phyloP scores from a whole-genome alignment of 2,888 invertebrate species.

The Parnassius smintheus region DNA sequence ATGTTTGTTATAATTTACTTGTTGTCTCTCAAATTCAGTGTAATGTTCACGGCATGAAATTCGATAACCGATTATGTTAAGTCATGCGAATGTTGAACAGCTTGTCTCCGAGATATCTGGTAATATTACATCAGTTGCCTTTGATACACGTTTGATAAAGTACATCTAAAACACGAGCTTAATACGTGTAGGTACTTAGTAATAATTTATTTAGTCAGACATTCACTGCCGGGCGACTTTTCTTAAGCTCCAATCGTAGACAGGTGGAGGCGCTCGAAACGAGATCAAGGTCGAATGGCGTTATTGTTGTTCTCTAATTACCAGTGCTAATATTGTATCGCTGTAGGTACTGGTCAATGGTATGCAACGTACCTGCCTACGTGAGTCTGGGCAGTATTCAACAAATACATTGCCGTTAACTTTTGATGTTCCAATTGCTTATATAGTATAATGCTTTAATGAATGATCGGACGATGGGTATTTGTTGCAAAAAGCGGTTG shows the following conservation, averaged over 20 bases:
- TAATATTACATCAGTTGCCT: constrained; percentile 20
- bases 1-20: constrained; percentile 2
- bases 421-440: background rate
- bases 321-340: constrained; percentile 42
- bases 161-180: constrained; percentile 2
- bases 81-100: constrained; percentile 5
- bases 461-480: constrained; percentile 14
- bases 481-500: constrained; percentile 22
- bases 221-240: constrained; percentile 34
- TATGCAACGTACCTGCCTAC: constrained; percentile 7
- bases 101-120: background rate
- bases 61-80: constrained; percentile 9
- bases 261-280: constrained; percentile 58
- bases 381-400: background rate
- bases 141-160: constrained; percentile 18
- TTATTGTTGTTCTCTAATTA: constrained; percentile 69
- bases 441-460: constrained; percentile 6
- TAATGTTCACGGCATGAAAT: constrained; percentile 12
- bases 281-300: constrained; percentile 65
- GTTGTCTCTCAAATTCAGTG: background rate
- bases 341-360: constrained; percentile 11
- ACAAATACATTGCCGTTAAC: background rate
- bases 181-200: constrained; percentile 8
- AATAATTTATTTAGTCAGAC: constrained; percentile 18
- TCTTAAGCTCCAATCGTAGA: constrained; percentile 42